These are phyloP conservation scores for Platyscapa corneri DNA, from an alignment of 1,140 invertebrate species.

Conservation along the genomic window DNA sequence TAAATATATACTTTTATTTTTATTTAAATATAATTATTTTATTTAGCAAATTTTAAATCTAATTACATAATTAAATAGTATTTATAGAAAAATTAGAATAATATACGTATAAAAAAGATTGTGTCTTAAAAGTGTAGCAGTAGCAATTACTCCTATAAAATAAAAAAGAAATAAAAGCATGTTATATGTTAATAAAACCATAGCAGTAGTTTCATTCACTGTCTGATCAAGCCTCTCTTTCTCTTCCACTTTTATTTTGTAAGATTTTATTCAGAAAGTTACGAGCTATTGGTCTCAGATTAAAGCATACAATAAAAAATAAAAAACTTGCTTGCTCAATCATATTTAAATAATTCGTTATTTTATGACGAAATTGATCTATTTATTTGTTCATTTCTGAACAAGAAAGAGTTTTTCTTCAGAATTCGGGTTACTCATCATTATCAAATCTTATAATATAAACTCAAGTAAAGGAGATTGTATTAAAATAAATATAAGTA, in stretches of 20 bases:
- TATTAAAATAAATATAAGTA: too few species aligned
- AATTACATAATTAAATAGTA: too few species aligned
- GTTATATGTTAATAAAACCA: not conserved
- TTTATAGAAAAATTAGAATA: too few species aligned
- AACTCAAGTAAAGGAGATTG: too few species aligned
- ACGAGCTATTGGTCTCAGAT: slow-evolving; percentile 26
- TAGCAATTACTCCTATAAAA: not conserved
- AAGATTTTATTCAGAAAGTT: slow-evolving; percentile 20
- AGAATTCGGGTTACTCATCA: too few species aligned
- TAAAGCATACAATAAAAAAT: not conserved
- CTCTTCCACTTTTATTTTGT: slow-evolving; percentile 5
- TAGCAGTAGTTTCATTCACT: not conserved
- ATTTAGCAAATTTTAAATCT: too few species aligned
- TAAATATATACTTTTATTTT: too few species aligned
- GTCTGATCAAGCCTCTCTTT: not conserved
- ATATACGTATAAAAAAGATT: too few species aligned
- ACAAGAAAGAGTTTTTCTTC: too few species aligned
- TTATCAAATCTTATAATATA: too few species aligned
- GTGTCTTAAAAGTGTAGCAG: not conserved
- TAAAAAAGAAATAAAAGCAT: not conserved
- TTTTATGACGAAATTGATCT: slow-evolving; percentile 42
- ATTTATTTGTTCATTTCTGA: not conserved
- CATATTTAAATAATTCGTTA: not conserved
- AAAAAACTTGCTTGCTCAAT: too few species aligned
- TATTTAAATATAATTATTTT: too few species aligned